phyloP scores from a whole-genome alignment of 1,140 invertebrate species.

The Matsumurasca onukii region DNA sequence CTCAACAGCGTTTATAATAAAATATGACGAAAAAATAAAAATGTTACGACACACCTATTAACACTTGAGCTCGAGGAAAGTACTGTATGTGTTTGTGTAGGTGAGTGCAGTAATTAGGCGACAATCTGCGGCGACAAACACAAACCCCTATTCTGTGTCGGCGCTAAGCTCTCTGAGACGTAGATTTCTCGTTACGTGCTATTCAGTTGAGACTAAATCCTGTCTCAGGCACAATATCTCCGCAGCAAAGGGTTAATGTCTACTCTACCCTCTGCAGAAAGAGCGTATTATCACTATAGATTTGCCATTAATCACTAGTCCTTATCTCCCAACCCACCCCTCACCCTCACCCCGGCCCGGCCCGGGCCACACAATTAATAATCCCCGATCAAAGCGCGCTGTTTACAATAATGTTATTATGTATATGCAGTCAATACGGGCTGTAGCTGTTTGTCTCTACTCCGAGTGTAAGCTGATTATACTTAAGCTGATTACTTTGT shows the following conservation, averaged over 20 bases:
- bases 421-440: slow-evolving; percentile 4
- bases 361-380: slow-evolving; percentile 21
- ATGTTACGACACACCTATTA: too few relatives aligned
- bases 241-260: slow-evolving; percentile 10
- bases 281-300: slow-evolving; percentile 18
- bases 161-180: too few relatives aligned
- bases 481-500: slow-evolving; percentile 15
- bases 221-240: too few relatives aligned
- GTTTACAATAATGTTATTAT: slow-evolving; percentile 27
- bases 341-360: not conserved
- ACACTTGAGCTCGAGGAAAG: too few relatives aligned
- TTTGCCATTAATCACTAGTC: slow-evolving; percentile 22
- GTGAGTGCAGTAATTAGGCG: too few relatives aligned
- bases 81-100: too few relatives aligned
- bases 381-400: slow-evolving; percentile 19
- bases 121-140: too few relatives aligned
- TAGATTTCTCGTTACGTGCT: too few relatives aligned
- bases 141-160: too few relatives aligned
- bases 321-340: slow-evolving; percentile 3
- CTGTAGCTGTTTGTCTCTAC: not conserved
- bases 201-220: too few relatives aligned
- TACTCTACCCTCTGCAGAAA: not conserved
- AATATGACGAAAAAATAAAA: too few relatives aligned
- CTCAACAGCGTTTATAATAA: too few relatives aligned
- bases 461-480: slow-evolving; percentile 1